Conservation (phyloP, 2,888 invertebrate species). For the Protonemura montana region DNA sequence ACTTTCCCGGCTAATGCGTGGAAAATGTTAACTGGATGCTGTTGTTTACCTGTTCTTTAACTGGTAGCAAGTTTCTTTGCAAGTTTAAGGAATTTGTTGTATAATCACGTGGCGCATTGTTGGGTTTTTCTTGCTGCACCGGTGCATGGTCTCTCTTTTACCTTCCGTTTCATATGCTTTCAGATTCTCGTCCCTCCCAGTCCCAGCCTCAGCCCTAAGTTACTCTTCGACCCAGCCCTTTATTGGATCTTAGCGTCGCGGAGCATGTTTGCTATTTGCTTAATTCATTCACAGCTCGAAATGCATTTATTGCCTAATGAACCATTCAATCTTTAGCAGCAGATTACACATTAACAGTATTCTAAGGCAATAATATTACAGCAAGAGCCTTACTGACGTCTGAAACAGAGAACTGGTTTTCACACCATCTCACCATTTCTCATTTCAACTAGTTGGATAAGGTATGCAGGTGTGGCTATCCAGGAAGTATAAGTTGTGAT, state of each 20-base stretch:
- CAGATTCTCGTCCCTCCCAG: neutral
- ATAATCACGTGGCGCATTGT: neutral
- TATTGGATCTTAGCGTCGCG: neutral
- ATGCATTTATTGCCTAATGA: neutral
- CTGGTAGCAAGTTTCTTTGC: neutral
- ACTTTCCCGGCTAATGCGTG: neutral
- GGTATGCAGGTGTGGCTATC: slow-evolving; percentile 36
- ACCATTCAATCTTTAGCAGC: neutral
- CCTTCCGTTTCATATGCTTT: neutral
- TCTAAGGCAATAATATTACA: neutral
- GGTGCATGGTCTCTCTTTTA: neutral
- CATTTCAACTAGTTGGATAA: slow-evolving; percentile 23
- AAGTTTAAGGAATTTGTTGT: neutral
- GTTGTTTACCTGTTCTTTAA: neutral
- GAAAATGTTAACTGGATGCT: neutral
- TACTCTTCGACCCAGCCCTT: neutral
- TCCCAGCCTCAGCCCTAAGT: neutral
- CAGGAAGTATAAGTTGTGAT: slow-evolving; percentile 22
- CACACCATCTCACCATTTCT: slow-evolving; percentile 29
- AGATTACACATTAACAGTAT: neutral
- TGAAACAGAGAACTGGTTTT: neutral
- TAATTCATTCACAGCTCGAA: neutral
- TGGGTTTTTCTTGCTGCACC: neutral
- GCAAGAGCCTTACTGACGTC: neutral
- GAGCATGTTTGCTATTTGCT: neutral